Evolutionary conservation across 2,797 vertebrate species (phyloP).

Genomic region (Schizopygopsis malacanthus): DNA sequence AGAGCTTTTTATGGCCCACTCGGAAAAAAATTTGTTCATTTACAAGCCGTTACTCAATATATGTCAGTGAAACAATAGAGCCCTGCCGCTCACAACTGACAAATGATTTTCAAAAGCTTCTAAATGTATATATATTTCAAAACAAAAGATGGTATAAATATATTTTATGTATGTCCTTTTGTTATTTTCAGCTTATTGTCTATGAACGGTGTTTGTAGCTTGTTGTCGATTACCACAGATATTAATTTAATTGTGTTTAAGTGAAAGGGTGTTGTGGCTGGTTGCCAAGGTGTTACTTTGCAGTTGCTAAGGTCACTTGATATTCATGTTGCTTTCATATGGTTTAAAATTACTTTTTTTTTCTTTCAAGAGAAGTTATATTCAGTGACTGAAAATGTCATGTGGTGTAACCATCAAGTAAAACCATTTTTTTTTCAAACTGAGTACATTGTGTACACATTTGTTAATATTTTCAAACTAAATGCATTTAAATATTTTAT

Average conservation of each 20-base stretch:
- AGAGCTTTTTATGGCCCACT: constrained; percentile 31
- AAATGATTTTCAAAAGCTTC: neutral
- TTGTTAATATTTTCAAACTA: neutral
- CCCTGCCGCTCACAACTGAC: neutral
- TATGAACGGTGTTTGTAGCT: neutral
- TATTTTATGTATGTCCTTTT: neutral
- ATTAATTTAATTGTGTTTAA: neutral
- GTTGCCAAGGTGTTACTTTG: neutral
- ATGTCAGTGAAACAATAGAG: constrained; percentile 15
- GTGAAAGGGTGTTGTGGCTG: neutral
- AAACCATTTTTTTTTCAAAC: neutral
- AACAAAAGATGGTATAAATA: neutral
- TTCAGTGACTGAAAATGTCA: neutral
- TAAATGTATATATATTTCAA: neutral
- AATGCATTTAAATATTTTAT: neutral
- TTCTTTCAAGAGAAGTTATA: too few relatives aligned
- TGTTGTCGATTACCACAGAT: neutral
- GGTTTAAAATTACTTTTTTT: too few relatives aligned
- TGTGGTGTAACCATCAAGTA: neutral
- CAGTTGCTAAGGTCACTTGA: neutral
- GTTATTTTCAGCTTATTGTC: neutral
- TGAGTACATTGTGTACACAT: neutral
- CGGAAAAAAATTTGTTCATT: constrained; percentile 8
- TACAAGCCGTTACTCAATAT: neutral
- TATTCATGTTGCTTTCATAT: neutral